Base-by-base conservation (phyloP, 1,140 invertebrate genomes). In the Scaptomyza graminum region DNA sequence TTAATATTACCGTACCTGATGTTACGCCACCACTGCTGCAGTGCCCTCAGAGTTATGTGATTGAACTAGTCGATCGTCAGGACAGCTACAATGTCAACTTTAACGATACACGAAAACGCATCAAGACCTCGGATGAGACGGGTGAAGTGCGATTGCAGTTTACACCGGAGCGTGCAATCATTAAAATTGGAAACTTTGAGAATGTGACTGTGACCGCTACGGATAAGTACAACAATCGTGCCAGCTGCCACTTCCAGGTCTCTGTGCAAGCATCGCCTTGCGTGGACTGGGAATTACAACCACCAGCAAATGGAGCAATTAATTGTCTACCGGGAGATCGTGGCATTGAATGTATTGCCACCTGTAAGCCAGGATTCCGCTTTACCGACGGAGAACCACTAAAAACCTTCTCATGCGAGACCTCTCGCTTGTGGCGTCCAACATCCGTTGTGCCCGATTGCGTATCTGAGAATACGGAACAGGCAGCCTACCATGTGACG, bases 11-110 rank as follows among this genome's bases (percentile, higher is more conserved):
- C 5, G 96, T 98, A 3, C 96, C 96, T 34, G 97, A 99, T 93
- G 96, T 98, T 51, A 98, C 97, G 2, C 97, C 98, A 41, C 98
- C 98, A n/a, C 95, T 95, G 84, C 91, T 99, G 18, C 97, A 96
- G 84, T 99, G 98, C 90, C 98, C 98, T 1, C 97, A 98, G 91
- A 98, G 97, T 78, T 99, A 98, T 89, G 97, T 98, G 0, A 97
- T 99, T 66, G 97, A 98, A 92, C 92, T 98, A 51, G 95, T 97
- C 0, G 97, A 98, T 67, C 95, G 95, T 80, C 97, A 98, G 93
- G 96, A 98, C 1, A 97, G 95, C 83, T 98, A 98, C 75, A 93
- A 95, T 3, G 96, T 99, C 0, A 97, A 98, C 76, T 99, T 99
- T 91, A 99, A 98, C 90, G 97, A 98, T 79, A 97, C 97, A 0